Evolutionary conservation across 1,140 invertebrate species (phyloP).

Genomic region (Eupristina koningsbergeri): DNA sequence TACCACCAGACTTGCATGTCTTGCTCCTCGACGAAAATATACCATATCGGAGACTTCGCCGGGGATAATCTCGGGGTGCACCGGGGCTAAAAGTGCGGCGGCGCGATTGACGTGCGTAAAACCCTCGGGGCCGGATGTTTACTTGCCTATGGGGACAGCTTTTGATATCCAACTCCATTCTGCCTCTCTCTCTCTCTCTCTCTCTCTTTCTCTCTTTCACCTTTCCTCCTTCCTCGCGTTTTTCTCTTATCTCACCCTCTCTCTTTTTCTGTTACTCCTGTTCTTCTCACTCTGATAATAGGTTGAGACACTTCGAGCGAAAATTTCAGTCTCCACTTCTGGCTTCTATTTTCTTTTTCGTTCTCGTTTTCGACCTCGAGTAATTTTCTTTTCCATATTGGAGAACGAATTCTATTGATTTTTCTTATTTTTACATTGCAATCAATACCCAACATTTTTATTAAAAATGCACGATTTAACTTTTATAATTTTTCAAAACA

Average conservation of each 20-base stretch:
- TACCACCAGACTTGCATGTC: not conserved
- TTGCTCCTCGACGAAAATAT: conserved; percentile 14
- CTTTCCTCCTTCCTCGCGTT: not conserved
- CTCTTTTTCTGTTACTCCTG: not conserved
- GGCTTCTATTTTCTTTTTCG: not conserved
- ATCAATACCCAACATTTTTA: not conserved
- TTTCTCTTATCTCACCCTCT: not conserved
- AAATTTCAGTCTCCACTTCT: conserved; percentile 1
- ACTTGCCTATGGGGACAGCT: conserved; percentile 63
- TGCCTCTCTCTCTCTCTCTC: not conserved
- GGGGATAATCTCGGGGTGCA: conserved; percentile 51
- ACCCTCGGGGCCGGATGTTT: conserved; percentile 61
- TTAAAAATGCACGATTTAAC: no score
- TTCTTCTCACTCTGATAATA: not conserved
- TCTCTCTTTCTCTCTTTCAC: not conserved
- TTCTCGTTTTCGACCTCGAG: not conserved
- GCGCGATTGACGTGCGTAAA: conserved; percentile 63
- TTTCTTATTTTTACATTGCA: not conserved
- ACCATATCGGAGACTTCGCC: not conserved
- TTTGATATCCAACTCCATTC: conserved; percentile 35
- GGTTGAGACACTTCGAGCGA: not conserved
- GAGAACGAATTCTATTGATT: not conserved
- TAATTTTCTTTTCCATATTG: conserved; percentile 2
- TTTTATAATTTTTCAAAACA: no score
- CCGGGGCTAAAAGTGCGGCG: conserved; percentile 42